Conservation (phyloP, 53 echinoderm and acorn worm genomes). For the Pentamera pediparva region DNA sequence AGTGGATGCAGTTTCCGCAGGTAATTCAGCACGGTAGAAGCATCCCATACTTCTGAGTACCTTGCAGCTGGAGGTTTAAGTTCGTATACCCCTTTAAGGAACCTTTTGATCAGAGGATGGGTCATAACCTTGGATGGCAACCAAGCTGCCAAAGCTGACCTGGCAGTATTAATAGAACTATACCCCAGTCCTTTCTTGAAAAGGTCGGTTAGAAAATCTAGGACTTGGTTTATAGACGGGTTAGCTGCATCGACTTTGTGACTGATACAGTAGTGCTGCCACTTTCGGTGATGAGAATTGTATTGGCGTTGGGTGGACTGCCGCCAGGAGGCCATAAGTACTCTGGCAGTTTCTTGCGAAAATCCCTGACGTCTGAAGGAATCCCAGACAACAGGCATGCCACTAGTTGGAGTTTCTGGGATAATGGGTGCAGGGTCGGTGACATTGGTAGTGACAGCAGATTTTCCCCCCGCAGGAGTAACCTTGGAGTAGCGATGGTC, state of each 20-base stretch:
- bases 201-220: conserved; percentile 34
- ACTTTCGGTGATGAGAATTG: neutral
- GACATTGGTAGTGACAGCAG: neutral
- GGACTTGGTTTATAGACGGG: conserved; percentile 27
- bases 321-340: conserved; percentile 45
- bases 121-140: neutral
- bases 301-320: conserved; percentile 1
- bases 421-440: neutral
- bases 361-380: neutral
- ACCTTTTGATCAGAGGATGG: neutral
- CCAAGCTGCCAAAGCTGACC: neutral
- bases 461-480: neutral
- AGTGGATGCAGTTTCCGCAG: neutral
- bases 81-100: neutral
- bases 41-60: neutral
- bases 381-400: conserved; percentile 12
- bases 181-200: conserved; percentile 17
- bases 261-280: conserved; percentile 11
- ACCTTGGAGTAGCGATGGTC: neutral
- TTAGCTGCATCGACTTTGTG: conserved; percentile 20
- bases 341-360: conserved; percentile 6
- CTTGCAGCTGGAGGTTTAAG: neutral
- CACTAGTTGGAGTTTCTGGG: neutral
- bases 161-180: conserved; percentile 35
- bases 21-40: neutral